A percentile compares a stretch with the other conserved stretches of the same genome.
These are phyloP conservation scores for Platycheirus rosarum DNA, from an alignment of 2,888 invertebrate genomes.

Conservation along the genomic window DNA sequence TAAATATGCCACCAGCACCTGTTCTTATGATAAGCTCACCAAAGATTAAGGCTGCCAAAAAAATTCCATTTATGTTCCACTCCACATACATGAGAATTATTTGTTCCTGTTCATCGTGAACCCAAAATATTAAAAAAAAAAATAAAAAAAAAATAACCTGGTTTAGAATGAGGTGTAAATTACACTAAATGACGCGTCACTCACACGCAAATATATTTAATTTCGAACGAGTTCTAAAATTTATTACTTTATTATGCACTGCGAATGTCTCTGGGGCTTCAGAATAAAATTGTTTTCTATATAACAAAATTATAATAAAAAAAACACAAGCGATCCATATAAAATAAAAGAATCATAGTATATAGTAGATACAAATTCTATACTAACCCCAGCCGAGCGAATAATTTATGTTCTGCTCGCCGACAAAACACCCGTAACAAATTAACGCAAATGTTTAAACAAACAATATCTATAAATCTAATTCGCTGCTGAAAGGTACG, in stretches of 20 bases:
- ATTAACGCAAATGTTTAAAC: conserved; percentile 74
- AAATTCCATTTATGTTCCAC: not conserved
- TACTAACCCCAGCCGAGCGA: conserved; percentile 63
- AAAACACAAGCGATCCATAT: not conserved
- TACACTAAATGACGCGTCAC: conserved; percentile 33
- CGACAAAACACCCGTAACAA: conserved; percentile 70
- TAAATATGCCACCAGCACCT: conserved; percentile 29
- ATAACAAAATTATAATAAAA: conserved; percentile 51
- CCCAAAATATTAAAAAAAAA: not conserved
- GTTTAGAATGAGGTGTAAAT: conserved; percentile 44
- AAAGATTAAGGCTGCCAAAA: not conserved
- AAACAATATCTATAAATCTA: conserved; percentile 73
- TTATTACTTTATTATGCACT: conserved; percentile 70
- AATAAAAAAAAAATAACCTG: conserved; percentile 22
- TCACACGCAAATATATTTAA: conserved; percentile 54
- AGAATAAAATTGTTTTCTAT: conserved; percentile 55
- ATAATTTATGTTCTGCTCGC: conserved; percentile 63
- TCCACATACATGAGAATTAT: not conserved
- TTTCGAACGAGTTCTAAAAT: conserved; percentile 68
- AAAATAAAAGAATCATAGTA: not conserved
- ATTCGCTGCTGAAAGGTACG: conserved; percentile 70
- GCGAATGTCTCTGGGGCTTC: conserved; percentile 60
- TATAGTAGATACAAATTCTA: conserved; percentile 40
- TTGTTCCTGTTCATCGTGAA: not conserved
- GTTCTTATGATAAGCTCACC: not conserved